Evolutionary conservation across 2,113 vertebrate genomes (phyloP).

Genomic region (Cebus imitator): DNA sequence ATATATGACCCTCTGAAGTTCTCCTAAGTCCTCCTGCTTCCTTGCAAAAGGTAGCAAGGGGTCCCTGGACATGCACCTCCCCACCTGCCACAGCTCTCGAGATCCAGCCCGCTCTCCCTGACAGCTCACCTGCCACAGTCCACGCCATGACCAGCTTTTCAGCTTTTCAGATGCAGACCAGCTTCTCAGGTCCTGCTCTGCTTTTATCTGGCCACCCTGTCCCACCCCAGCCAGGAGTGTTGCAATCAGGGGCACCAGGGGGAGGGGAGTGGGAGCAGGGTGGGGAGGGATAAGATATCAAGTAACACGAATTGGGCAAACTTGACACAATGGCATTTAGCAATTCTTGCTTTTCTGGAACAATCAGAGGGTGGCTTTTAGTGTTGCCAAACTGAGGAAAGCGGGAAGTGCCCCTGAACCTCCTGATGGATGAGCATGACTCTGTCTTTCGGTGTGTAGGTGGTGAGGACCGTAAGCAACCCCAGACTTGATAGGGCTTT

Average conservation of each 20-base stretch:
- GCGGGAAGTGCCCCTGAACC: neutral
- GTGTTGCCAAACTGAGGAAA: slow-evolving; percentile 4
- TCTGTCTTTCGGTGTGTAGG: neutral
- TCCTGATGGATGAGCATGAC: neutral
- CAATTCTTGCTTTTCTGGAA: slow-evolving; percentile 34
- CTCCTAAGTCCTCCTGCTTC: neutral
- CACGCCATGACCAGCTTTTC: neutral
- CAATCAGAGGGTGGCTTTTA: neutral
- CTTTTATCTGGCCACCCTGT: neutral
- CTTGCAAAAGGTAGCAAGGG: neutral
- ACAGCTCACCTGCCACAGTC: neutral
- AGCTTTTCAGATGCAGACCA: neutral
- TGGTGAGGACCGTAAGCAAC: fast-evolving
- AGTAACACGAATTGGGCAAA: neutral
- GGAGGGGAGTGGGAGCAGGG: neutral
- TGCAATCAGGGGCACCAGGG: neutral
- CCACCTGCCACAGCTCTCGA: neutral
- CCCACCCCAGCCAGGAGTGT: neutral
- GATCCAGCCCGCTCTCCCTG: neutral
- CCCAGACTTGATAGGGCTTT: neutral
- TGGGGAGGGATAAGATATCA: no score
- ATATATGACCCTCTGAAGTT: neutral
- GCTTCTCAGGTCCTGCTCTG: neutral
- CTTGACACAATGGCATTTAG: slow-evolving; percentile 15
- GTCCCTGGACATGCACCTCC: fast-evolving